These are phyloP conservation scores for Drosophila takahashii DNA, from an alignment of 1,140 invertebrate species.

Conservation along the genomic window DNA sequence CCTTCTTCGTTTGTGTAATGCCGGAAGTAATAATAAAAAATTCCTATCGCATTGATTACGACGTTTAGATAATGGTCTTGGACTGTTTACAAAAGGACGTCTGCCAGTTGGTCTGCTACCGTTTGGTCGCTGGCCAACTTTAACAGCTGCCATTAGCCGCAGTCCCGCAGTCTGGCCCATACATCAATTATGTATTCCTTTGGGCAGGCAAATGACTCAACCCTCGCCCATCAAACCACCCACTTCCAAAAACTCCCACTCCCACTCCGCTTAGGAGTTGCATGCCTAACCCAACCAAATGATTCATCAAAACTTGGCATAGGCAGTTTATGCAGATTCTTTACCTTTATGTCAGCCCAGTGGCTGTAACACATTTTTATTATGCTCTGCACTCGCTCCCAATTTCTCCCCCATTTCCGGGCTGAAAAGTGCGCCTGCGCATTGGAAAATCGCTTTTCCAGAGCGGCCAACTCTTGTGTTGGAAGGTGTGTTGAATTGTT, in stretches of 20 bases:
- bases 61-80: constrained; percentile 10
- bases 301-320: constrained; percentile 62
- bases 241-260: constrained; percentile 8
- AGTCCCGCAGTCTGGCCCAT: constrained; percentile 49
- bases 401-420: constrained; percentile 12
- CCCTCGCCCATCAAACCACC: constrained; percentile 21
- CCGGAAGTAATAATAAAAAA: constrained; percentile 54
- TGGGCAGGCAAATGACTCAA: constrained; percentile 40
- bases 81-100: constrained; percentile 4
- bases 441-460: constrained; percentile 37
- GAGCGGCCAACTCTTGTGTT: constrained; percentile 15
- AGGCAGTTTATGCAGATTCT: constrained; percentile 47
- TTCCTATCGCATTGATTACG: constrained; percentile 24
- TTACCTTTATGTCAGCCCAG: constrained; percentile 43
- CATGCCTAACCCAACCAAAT: constrained; percentile 69
- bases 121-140: constrained; percentile 20
- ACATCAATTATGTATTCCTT: constrained; percentile 48
- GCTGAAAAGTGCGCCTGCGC: constrained; percentile 48
- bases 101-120: constrained; percentile 14
- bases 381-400: constrained; percentile 25
- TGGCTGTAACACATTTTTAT: constrained; percentile 60
- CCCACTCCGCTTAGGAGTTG: constrained; percentile 7
- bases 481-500: constrained; percentile 20
- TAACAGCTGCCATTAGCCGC: constrained; percentile 45
- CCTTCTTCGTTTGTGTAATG: constrained; percentile 35